Conservation (phyloP, 64 coral and sea anemone species). For the Stichodactyla helianthus region DNA sequence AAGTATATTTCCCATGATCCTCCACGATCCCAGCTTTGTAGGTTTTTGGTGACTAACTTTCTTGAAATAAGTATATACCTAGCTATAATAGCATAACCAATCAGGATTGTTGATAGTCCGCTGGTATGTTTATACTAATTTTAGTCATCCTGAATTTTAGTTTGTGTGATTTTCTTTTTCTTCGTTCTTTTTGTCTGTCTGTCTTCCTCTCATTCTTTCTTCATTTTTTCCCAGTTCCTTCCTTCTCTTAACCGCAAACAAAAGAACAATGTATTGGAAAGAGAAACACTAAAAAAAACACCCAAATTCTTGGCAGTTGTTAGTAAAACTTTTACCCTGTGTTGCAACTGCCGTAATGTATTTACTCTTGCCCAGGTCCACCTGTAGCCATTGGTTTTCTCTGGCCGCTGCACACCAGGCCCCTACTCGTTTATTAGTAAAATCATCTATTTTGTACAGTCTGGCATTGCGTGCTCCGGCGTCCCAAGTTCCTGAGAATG, state of each 20-base stretch:
- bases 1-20: no score
- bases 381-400: conserved; percentile 76
- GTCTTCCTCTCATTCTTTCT: background rate
- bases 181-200: background rate
- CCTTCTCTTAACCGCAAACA: background rate
- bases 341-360: conserved; percentile 67
- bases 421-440: conserved; percentile 51
- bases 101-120: no score
- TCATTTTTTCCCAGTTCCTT: no score
- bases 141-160: no score
- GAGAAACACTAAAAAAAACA: no score
- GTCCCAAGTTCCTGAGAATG: conserved; percentile 51
- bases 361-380: conserved; percentile 60
- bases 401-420: conserved; percentile 67
- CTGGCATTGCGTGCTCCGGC: conserved; percentile 69
- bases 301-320: background rate
- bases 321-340: conserved; percentile 48
- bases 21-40: no score
- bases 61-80: no score
- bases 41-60: no score
- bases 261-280: background rate
- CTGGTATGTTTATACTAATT: no score
- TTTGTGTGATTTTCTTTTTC: background rate
- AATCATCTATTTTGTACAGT: conserved; percentile 58
- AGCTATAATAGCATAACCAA: no score